Evolutionary conservation across 2,888 invertebrate species (phyloP).

Genomic region (Scaptomyza caliginosa): DNA sequence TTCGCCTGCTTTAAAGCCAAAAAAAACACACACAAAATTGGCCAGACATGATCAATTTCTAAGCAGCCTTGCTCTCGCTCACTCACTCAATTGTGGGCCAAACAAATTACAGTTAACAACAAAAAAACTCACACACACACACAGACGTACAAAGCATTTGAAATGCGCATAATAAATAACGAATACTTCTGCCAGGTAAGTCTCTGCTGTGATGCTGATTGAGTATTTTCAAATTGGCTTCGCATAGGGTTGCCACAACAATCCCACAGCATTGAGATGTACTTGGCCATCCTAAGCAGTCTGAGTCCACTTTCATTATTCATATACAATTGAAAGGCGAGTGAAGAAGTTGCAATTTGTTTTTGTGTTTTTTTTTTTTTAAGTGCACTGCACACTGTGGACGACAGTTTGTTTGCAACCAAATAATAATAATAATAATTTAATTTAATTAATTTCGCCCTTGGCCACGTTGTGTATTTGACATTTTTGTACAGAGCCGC

Average conservation of each 20-base stretch:
- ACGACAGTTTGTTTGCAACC: conserved; percentile 13
- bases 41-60: conserved; percentile 14
- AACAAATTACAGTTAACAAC: conserved; percentile 1
- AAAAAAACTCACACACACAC: not conserved
- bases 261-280: not conserved
- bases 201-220: not conserved
- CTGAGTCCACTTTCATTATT: too few relatives aligned
- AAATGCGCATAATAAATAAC: conserved; percentile 2
- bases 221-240: not conserved
- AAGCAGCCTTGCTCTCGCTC: not conserved
- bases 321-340: too few relatives aligned
- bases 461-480: not conserved
- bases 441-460: conserved; percentile 59
- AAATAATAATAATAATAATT: conserved; percentile 55
- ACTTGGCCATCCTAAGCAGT: not conserved
- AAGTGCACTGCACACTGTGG: too few relatives aligned
- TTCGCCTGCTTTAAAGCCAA: not conserved
- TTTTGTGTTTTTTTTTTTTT: too few relatives aligned
- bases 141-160: not conserved
- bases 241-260: conserved; percentile 3
- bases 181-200: not conserved
- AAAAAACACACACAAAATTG: not conserved
- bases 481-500: not conserved
- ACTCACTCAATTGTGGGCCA: conserved; percentile 14
- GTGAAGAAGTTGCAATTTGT: too few relatives aligned